Evolutionary conservation across 2,797 vertebrate species (phyloP), one percentile per base, ranked within the genome.

Genomic region (Alfaro cultratus): DNA sequence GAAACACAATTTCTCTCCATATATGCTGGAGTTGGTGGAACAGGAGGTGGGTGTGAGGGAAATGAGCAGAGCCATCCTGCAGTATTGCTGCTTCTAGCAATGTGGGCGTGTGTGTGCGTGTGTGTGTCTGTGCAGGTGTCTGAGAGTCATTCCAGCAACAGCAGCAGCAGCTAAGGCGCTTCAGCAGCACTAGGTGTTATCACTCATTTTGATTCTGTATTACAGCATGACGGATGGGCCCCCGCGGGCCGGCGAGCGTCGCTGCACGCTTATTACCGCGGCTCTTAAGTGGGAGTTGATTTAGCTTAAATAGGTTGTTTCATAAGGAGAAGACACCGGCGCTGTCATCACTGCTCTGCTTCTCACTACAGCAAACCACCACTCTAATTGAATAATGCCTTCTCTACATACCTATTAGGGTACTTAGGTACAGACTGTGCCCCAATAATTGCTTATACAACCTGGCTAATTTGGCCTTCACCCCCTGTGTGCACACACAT

Each of bases 291-390:
- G 97, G 96, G 95, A 97, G 96, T 95, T 97, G 97, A 97, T 98
- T 97, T 97, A 96, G 96, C 96, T 97, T 97, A 97, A 97, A 97
- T 96, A 96, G 96, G 96, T 96, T 97, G 97, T 97, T 98, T 96
- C 96, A 96, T 95, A 96, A 94, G 96, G 96, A 96, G 93, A 94
- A 96, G 95, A 96, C 94, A 96, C 82, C 89, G 92, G 95, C 79
- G 89, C 95, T 96, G 97, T 95, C 95, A 95, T 93, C 86, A 87
- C 93, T 89, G 86, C 94, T 96, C 94, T 95, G 95, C 88, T 90
- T 93, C 94, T 93, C 92, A 82, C 94, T 93, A 90, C 94, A 94
- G 94, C 95, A 96, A 96, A 94, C 90, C 85, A 93, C 85, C 93
- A 94, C 93, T 95, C 95, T 97, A 97, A 98, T 97, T 96, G 97